Evolutionary conservation across 2,113 vertebrate genomes (phyloP), one percentile per base, ranked within the genome.

Genomic region (Tragelaphus scriptus): DNA sequence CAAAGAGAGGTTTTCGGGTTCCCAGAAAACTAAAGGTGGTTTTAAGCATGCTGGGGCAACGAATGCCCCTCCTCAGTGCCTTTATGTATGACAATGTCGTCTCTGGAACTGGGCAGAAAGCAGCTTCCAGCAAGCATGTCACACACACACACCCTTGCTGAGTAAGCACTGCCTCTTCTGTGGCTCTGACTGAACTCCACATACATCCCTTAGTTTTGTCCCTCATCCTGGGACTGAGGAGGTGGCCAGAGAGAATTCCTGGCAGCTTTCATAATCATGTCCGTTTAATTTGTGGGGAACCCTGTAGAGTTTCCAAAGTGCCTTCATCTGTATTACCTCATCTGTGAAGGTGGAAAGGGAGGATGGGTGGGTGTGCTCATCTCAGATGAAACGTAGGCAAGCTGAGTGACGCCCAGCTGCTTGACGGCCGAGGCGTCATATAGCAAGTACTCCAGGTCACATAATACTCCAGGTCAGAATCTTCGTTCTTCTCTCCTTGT

Each of bases 341-440:
- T 58, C 36, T 32, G 19, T 68, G 51, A 88, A 51, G 40, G 30
- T 82, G 75, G 13, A n/a, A 49, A 68, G 75, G 32, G 59, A 53
- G 28, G 84, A 14, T 4, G 12, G 1, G 36, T 16, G 36, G 21
- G 59, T 23, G 7, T 32, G 36, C 40, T 47, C 36, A 44, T 3
- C 36, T n/a, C 26, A 21, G 15, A 36, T 25, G 86, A 90, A 36
- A 25, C 3, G 4, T 15, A 5, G 55, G 28, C 32, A 21, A 7
- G 30, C 49, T 56, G 44, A 6, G 26, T 6, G 75, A 10, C 21
- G 5, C 47, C 36, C 55, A 16, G 11, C 14, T 65, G 89, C 49
- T 1, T 0, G 56, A 5, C 28, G 21, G 71, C 61, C 0, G 0
- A 16, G 56, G 4, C 10, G 0, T 40, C 68, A 30, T 2, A 0